Conservation (phyloP, 2,888 invertebrate species). For the Xylocampa areola region DNA sequence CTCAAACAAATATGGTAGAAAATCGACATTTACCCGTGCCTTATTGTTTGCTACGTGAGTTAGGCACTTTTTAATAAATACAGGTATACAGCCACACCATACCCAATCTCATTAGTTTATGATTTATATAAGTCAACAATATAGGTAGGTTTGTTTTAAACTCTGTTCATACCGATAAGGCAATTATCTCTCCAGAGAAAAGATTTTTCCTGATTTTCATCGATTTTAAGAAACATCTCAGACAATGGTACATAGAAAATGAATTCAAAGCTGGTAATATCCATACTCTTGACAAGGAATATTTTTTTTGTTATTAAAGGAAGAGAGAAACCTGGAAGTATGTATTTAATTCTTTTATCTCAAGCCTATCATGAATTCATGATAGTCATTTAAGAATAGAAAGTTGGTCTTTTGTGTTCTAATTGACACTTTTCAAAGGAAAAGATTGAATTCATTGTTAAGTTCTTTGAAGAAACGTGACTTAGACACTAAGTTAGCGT, state of each 20-base stretch:
- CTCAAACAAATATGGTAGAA: no score
- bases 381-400: slow-evolving; percentile 59
- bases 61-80: no score
- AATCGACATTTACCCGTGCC: no score
- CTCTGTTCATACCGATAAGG: not conserved
- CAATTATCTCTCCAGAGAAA: not conserved
- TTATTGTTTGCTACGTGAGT: no score
- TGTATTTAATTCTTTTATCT: slow-evolving; percentile 57
- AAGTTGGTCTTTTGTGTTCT: slow-evolving; percentile 64
- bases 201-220: slow-evolving; percentile 5
- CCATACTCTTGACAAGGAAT: slow-evolving; percentile 23
- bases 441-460: slow-evolving; percentile 71
- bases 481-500: slow-evolving; percentile 70
- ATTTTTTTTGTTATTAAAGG: slow-evolving; percentile 39
- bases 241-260: slow-evolving; percentile 18
- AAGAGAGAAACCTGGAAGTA: slow-evolving; percentile 53
- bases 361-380: slow-evolving; percentile 43
- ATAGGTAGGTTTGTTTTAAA: no score
- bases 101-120: no score
- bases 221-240: slow-evolving; percentile 19
- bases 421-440: slow-evolving; percentile 66
- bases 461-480: slow-evolving; percentile 68
- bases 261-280: slow-evolving; percentile 20
- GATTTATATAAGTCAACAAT: no score
- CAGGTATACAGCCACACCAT: no score